Conservation (phyloP, 2,113 vertebrate species). For the Aspidoscelis tigris region DNA sequence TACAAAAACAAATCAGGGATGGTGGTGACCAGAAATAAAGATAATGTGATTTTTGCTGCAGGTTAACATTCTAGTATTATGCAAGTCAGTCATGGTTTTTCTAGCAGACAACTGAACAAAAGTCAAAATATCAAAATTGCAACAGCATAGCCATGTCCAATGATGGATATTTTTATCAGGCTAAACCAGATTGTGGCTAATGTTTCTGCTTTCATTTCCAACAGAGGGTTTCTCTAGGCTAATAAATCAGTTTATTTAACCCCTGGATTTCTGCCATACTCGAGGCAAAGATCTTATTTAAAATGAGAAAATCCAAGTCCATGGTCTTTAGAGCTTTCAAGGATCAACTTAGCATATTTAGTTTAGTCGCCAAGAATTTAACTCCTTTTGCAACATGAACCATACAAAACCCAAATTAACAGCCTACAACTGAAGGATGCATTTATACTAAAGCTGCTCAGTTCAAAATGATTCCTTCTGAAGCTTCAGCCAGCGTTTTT, state of each 20-base stretch:
- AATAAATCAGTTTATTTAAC: background rate
- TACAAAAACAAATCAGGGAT: constrained; percentile 5
- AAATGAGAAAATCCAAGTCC: background rate
- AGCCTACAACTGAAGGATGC: too few species aligned
- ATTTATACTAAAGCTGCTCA: too few species aligned
- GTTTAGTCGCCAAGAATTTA: background rate
- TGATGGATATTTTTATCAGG: background rate
- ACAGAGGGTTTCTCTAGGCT: background rate
- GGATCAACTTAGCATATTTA: background rate
- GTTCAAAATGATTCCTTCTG: background rate
- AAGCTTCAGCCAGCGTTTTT: background rate
- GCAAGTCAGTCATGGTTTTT: background rate
- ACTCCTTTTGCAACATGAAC: background rate
- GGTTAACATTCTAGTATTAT: background rate
- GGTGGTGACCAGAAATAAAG: background rate
- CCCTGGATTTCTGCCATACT: background rate
- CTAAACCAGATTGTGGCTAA: background rate
- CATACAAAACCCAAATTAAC: too few species aligned
- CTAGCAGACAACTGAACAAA: background rate
- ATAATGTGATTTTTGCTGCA: background rate
- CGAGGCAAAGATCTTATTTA: background rate
- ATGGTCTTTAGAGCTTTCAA: background rate
- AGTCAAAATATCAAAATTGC: background rate
- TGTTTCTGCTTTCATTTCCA: background rate
- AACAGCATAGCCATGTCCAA: background rate